These are phyloP conservation scores for Megathymus violae DNA, from an alignment of 1,140 invertebrate genomes.

Conservation along the genomic window DNA sequence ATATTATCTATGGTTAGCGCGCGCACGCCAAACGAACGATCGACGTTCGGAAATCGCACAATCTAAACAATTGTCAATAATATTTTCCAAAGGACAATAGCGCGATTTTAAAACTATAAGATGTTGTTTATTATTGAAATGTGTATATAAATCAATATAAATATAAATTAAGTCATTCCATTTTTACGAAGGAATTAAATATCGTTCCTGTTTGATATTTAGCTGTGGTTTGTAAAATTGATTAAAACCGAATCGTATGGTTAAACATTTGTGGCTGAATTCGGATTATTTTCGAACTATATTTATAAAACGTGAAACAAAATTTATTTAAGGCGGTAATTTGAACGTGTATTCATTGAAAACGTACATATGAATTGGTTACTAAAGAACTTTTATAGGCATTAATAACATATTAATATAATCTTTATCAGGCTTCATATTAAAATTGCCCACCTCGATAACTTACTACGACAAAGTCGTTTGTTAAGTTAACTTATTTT, in stretches of 20 bases:
- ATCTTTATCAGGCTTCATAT: too few species aligned
- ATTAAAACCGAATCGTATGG: slow-evolving; percentile 5
- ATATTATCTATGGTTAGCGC: slow-evolving; percentile 24
- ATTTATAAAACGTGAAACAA: not conserved
- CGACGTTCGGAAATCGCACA: slow-evolving; percentile 34
- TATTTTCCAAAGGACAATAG: slow-evolving; percentile 26
- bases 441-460: too few species aligned
- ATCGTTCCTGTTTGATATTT: slow-evolving; percentile 21
- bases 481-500: too few species aligned
- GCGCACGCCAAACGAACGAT: slow-evolving; percentile 36
- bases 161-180: slow-evolving; percentile 30
- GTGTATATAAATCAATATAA: slow-evolving; percentile 17
- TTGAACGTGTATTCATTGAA: too few species aligned
- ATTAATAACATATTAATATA: too few species aligned
- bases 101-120: slow-evolving; percentile 26
- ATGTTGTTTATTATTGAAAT: slow-evolving; percentile 20
- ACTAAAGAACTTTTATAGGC: too few species aligned
- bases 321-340: too few species aligned
- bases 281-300: not conserved
- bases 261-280: not conserved
- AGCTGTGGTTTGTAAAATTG: not conserved
- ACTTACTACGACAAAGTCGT: too few species aligned
- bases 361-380: too few species aligned
- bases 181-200: slow-evolving; percentile 23
- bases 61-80: slow-evolving; percentile 15